phyloP scores from a whole-genome alignment of 1,140 invertebrate species.

The Drosophila sulfurigaster region DNA sequence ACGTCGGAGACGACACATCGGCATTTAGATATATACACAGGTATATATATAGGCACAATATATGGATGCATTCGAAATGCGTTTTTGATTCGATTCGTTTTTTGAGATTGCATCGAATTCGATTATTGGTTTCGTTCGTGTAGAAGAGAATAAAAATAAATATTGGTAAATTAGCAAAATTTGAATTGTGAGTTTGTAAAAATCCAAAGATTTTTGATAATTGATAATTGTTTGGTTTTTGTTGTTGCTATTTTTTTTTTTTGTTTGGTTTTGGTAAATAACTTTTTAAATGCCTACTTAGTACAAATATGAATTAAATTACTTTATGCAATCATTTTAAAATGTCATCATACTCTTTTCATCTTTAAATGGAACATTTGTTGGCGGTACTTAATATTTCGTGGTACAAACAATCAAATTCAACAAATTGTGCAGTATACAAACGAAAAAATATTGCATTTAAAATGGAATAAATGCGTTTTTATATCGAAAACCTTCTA shows the following conservation, averaged over 20 bases:
- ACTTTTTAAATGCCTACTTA: slow-evolving; percentile 69
- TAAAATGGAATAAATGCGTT: slow-evolving; percentile 78
- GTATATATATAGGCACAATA: slow-evolving; percentile 38
- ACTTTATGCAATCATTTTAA: slow-evolving; percentile 31
- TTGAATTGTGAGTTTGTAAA: slow-evolving; percentile 46
- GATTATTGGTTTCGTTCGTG: slow-evolving; percentile 61
- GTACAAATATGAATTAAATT: slow-evolving; percentile 54
- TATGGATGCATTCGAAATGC: slow-evolving; percentile 71
- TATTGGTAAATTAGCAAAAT: slow-evolving; percentile 76
- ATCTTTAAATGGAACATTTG: slow-evolving; percentile 74
- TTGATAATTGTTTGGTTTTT: slow-evolving; percentile 24
- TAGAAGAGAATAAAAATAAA: slow-evolving; percentile 84
- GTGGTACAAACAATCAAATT: slow-evolving; percentile 53
- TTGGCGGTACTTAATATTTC: slow-evolving; percentile 69
- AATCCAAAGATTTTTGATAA: slow-evolving; percentile 54
- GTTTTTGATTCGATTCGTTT: slow-evolving; percentile 60
- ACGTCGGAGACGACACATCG: slow-evolving; percentile 44
- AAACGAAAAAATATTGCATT: slow-evolving; percentile 67
- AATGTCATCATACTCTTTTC: slow-evolving; percentile 77
- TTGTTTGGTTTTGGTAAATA: slow-evolving; percentile 39
- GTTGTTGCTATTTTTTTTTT: slow-evolving; percentile 17
- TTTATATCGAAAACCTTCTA: slow-evolving; percentile 63
- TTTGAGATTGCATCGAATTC: slow-evolving; percentile 69
- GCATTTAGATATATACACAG: slow-evolving; percentile 33
- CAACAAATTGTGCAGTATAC: slow-evolving; percentile 59